Conservation (phyloP, 2,888 invertebrate genomes). For the Philaethria dido region DNA sequence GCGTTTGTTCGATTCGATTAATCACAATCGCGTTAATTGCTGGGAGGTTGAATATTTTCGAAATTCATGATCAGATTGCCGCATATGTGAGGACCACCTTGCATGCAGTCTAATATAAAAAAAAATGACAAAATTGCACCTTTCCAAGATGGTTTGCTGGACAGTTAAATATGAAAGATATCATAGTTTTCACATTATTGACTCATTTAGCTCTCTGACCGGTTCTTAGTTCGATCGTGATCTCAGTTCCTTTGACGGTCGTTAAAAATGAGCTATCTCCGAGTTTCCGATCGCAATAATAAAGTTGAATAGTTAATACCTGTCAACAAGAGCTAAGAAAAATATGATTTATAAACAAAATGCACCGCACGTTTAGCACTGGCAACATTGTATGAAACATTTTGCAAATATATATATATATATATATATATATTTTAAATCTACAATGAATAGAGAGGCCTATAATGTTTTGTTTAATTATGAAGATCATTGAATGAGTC, state of each 20-base stretch:
- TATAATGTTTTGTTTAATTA: background rate
- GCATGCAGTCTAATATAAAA: background rate
- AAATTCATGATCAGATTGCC: slow-evolving; percentile 12
- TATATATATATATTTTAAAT: background rate
- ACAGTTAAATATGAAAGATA: slow-evolving; percentile 59
- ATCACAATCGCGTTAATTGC: slow-evolving; percentile 23
- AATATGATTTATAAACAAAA: slow-evolving; percentile 30
- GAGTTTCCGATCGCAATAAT: slow-evolving; percentile 40
- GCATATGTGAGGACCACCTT: slow-evolving; percentile 15
- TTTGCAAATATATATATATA: background rate
- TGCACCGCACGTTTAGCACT: slow-evolving; percentile 3
- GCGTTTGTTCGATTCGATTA: slow-evolving; percentile 15
- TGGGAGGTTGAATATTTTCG: slow-evolving; percentile 2
- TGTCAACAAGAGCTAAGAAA: slow-evolving; percentile 33
- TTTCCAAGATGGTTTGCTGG: background rate
- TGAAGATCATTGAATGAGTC: background rate
- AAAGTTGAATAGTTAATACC: slow-evolving; percentile 42
- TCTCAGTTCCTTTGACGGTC: slow-evolving; percentile 44
- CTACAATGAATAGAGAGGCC: background rate
- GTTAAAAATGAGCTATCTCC: slow-evolving; percentile 45
- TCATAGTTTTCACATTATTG: slow-evolving; percentile 58
- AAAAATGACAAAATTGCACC: background rate
- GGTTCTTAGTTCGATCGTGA: slow-evolving; percentile 47
- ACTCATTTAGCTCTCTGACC: slow-evolving; percentile 47
- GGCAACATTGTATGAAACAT: slow-evolving; percentile 2